A percentile compares a stretch with the other conserved stretches of the same genome.
Evolutionary conservation across 2,797 vertebrate species (phyloP).

Genomic region (Epinephelus awoara): DNA sequence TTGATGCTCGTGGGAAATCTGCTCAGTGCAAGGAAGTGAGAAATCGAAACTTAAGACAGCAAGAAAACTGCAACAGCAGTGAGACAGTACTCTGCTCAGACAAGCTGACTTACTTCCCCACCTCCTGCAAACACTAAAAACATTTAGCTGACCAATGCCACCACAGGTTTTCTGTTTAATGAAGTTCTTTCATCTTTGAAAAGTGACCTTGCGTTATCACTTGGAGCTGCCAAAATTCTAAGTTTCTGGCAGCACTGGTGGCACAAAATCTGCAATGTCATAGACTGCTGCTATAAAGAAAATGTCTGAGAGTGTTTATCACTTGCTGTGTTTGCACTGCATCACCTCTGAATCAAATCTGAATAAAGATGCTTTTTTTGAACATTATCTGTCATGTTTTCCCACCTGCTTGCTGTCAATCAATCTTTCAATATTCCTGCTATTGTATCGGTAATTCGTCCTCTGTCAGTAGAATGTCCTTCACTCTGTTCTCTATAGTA

Average conservation of each 20-base stretch:
- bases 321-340: neutral
- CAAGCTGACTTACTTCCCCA: neutral
- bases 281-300: neutral
- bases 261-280: conserved; percentile 24
- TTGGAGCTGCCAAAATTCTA: neutral
- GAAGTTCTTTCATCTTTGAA: neutral
- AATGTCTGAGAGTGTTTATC: neutral
- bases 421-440: conserved; percentile 17
- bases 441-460: neutral
- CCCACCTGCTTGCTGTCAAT: conserved; percentile 11
- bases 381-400: conserved; percentile 17
- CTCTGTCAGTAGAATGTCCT: neutral
- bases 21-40: conserved; percentile 25
- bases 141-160: neutral
- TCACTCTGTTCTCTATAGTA: neutral
- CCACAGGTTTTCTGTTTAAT: conserved; percentile 9
- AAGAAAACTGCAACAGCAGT: neutral
- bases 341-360: conserved; percentile 23
- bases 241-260: conserved; percentile 3
- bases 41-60: conserved; percentile 9
- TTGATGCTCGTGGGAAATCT: conserved; percentile 30
- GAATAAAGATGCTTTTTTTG: neutral
- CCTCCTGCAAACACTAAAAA: neutral
- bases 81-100: neutral
- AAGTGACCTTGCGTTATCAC: neutral